Percentiles rank a stretch among this genome's conserved stretches.
Conservation (phyloP, 2,888 invertebrate species). For the Phyto melanocephala region DNA sequence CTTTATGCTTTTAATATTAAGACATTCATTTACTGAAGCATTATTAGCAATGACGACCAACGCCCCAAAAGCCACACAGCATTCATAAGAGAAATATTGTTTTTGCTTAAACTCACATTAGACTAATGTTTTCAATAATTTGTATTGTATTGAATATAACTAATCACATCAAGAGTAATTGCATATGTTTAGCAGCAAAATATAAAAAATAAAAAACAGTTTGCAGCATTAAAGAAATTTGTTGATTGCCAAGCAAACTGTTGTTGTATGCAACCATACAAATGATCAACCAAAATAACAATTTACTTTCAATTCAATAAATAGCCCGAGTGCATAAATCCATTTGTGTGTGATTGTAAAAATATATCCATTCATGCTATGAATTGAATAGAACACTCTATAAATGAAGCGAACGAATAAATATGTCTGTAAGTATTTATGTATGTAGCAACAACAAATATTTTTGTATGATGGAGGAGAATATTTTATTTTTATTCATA, state of each 20-base stretch:
- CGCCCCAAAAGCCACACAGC: conserved; percentile 20
- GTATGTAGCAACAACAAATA: background rate
- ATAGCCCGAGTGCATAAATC: conserved; percentile 47
- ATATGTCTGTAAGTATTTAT: background rate
- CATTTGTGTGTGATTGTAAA: conserved; percentile 21
- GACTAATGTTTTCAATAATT: background rate
- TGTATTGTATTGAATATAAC: conserved; percentile 9
- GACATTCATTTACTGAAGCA: conserved; percentile 18
- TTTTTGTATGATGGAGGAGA: conserved; percentile 25
- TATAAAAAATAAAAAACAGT: background rate
- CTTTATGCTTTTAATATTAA: conserved; percentile 26
- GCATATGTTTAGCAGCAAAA: conserved; percentile 23
- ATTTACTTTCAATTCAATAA: conserved; percentile 55
- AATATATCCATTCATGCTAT: background rate
- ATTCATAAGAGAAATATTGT: conserved; percentile 36
- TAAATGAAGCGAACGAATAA: background rate
- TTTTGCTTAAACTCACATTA: background rate
- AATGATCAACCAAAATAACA: conserved; percentile 48
- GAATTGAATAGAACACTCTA: conserved; percentile 4
- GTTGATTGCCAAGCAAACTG: conserved; percentile 19
- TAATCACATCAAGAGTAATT: conserved; percentile 33
- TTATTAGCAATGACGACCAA: conserved; percentile 24
- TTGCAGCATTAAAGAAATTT: conserved; percentile 14
- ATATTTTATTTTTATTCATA: conserved; percentile 32
- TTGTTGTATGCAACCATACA: conserved; percentile 27